A percentile compares a stretch with the other conserved stretches of the same genome.
phyloP scores from a whole-genome alignment of 2,113 vertebrate species.

The Melanotaenia duboulayi region DNA sequence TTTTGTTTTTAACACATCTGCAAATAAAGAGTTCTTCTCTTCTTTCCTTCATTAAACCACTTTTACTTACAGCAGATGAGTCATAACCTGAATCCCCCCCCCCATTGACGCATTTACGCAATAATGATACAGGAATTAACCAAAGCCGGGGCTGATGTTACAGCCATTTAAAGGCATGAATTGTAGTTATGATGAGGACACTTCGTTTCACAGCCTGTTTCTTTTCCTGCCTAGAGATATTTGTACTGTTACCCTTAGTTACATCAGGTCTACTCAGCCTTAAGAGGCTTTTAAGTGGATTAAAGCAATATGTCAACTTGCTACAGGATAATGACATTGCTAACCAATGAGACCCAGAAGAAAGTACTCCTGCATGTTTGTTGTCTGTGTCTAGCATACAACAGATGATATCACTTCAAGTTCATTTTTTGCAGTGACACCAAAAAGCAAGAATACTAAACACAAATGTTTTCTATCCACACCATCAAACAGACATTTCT shows the following conservation, averaged over 20 bases:
- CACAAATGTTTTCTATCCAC: conserved; percentile 23
- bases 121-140: too few relatives aligned
- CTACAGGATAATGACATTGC: not conserved
- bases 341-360: not conserved
- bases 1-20: too few relatives aligned
- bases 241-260: not conserved
- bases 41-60: too few relatives aligned
- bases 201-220: not conserved
- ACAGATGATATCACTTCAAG: conserved; percentile 14
- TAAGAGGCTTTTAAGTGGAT: not conserved
- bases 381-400: not conserved
- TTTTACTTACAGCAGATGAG: too few relatives aligned
- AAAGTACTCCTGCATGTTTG: conserved; percentile 6
- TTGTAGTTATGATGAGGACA: not conserved
- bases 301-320: not conserved
- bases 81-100: too few relatives aligned
- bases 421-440: conserved; percentile 16
- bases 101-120: too few relatives aligned
- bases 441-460: conserved; percentile 9
- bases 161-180: not conserved
- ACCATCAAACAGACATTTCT: not conserved
- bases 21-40: too few relatives aligned
- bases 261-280: not conserved
- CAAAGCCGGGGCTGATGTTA: not conserved
- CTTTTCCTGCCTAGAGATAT: not conserved